These are phyloP conservation scores for Channa maculata DNA, from an alignment of 2,113 vertebrate species.

Conservation along the genomic window DNA sequence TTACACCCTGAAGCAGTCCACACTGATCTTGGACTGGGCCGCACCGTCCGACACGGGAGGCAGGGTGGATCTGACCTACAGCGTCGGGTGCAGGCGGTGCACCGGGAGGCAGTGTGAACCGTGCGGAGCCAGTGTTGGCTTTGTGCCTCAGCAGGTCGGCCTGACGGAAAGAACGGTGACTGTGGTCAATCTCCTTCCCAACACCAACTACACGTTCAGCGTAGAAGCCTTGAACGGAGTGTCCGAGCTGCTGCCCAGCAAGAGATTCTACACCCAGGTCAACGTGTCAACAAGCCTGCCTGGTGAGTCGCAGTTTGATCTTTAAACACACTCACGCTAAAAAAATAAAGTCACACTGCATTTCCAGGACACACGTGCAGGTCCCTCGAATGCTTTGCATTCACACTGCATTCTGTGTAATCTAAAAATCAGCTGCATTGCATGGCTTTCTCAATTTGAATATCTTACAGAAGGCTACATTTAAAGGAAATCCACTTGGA, in stretches of 20 bases:
- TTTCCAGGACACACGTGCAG: not conserved
- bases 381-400: not conserved
- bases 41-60: conserved; percentile 87
- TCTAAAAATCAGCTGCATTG: not conserved
- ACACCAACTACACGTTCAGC: conserved; percentile 91
- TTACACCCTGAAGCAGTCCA: conserved; percentile 90
- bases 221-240: conserved; percentile 93
- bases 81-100: conserved; percentile 88
- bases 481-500: not conserved
- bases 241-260: conserved; percentile 85
- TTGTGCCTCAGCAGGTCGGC: conserved; percentile 92
- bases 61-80: conserved; percentile 91
- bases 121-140: conserved; percentile 89
- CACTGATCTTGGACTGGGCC: conserved; percentile 89
- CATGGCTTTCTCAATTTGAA: not conserved
- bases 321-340: not conserved
- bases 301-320: conserved; percentile 80
- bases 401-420: not conserved
- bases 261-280: conserved; percentile 87
- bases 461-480: not conserved
- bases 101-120: conserved; percentile 82
- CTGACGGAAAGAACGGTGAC: conserved; percentile 89
- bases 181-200: conserved; percentile 91
- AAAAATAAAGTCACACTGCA: conserved; percentile 20
- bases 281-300: conserved; percentile 88